Percentiles rank a stretch among this genome's conserved stretches.
Evolutionary conservation across 1,140 invertebrate species (phyloP).

Genomic region (Microplitis demolitor): DNA sequence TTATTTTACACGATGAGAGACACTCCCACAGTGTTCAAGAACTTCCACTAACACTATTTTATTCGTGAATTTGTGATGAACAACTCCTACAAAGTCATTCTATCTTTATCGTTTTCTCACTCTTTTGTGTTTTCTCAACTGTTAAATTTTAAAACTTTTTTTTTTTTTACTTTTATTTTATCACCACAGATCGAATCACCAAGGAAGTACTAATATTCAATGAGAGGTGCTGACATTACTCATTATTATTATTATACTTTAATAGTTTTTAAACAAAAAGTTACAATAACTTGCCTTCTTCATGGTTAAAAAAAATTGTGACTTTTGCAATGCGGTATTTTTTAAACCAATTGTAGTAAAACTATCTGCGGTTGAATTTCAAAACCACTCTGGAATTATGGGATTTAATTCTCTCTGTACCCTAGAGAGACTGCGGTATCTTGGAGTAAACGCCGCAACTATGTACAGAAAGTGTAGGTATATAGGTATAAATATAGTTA

Average conservation of each 20-base stretch:
- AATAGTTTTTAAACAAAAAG: no score
- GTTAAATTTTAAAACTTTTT: background rate
- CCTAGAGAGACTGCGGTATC: background rate
- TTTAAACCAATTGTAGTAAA: background rate
- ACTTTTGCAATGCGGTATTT: background rate
- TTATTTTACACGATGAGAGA: background rate
- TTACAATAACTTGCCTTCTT: no score
- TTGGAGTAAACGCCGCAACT: conserved; percentile 17
- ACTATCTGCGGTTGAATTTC: conserved; percentile 4
- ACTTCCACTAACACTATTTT: no score
- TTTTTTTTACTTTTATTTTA: background rate
- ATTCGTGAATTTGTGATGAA: background rate
- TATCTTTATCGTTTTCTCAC: background rate
- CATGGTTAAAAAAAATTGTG: no score
- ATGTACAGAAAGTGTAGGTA: background rate
- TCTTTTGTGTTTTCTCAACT: background rate
- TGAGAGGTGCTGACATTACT: background rate
- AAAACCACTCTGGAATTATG: background rate
- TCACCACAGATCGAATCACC: background rate
- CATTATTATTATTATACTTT: background rate
- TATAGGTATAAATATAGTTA: no score
- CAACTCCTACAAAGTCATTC: background rate
- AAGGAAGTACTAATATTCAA: background rate
- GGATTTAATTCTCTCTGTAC: conserved; percentile 5
- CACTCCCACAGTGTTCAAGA: conserved; percentile 1